Evolutionary conservation across 2,113 vertebrate species (phyloP), one percentile per base, ranked within the genome.

Genomic region (Tenrec ecaudatus): DNA sequence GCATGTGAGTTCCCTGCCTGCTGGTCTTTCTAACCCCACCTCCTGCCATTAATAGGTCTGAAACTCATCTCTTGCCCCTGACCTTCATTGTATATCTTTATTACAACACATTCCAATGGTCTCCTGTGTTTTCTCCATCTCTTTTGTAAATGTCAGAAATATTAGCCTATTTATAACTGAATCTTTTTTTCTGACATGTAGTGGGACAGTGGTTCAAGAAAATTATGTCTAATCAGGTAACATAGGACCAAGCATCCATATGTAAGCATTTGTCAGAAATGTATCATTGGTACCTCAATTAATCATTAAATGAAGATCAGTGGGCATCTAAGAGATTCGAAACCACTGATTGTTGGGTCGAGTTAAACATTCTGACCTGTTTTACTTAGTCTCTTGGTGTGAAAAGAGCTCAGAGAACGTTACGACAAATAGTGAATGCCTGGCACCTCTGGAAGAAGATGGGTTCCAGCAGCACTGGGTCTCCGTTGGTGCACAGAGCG

Each of bases 111-210:
- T 19, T 29, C 19, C 16, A 78, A 10, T 78, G 82, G 75, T 58
- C 25, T 89, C 66, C 11, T 82, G 47, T 73, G 22, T 91, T 93
- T 93, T 77, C n/a, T 78, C 23, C 10, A 27, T 29, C 10, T 16
- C 62, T 79, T 16, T 89, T 19, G 93, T 91, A 89, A 38, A 76
- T 90, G 27, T 82, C 53, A 79, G 53, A 89, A 89, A 94, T 93
- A 36, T 88, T 90, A 91, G 0, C 19, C 36, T 87, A 82, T 81
- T 94, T 22, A 68, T 78, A 84, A 22, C 27, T 82, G 22, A 16
- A 53, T 87, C 29, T n/a, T 77, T 16, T 78, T 88, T 91, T 81
- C 83, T 86, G 92, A n/a, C 3, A 8, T 29, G 31, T 19, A 77
- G 10, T 68, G 22, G 19, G 23, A 88, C 36, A 3, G 15, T 88